Evolutionary conservation across 2,888 invertebrate genomes (phyloP).

Genomic region (Serrognathus titanus): DNA sequence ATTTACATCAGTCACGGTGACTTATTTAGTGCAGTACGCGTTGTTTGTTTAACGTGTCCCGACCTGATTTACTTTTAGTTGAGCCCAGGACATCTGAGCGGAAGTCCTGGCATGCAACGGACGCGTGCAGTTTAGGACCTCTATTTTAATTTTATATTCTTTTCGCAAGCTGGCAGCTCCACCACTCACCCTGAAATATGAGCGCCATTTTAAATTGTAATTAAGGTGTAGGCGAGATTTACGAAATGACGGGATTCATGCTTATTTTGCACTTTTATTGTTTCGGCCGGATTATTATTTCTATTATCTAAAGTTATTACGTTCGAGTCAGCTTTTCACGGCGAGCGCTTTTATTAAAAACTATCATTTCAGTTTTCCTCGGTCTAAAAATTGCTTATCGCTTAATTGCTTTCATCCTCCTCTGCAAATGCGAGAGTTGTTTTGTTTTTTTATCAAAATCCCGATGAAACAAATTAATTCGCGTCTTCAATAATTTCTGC

Average conservation of each 20-base stretch:
- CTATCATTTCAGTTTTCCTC: too few relatives aligned
- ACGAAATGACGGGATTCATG: slow-evolving; percentile 23
- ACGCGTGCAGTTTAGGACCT: slow-evolving; percentile 7
- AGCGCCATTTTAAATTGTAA: slow-evolving; percentile 27
- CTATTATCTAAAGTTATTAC: slow-evolving; percentile 26
- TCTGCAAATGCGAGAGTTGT: too few relatives aligned
- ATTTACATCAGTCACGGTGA: slow-evolving; percentile 17
- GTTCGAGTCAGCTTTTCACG: slow-evolving; percentile 20
- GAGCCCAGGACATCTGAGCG: slow-evolving; percentile 16
- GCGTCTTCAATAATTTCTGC: not conserved
- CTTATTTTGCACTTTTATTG: slow-evolving; percentile 32
- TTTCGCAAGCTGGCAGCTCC: slow-evolving; percentile 18
- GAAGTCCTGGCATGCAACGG: slow-evolving; percentile 11
- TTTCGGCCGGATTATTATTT: slow-evolving; percentile 26
- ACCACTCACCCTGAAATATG: slow-evolving; percentile 23
- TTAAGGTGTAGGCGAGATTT: slow-evolving; percentile 24
- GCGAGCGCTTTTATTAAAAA: not conserved
- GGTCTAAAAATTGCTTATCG: too few relatives aligned
- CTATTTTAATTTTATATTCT: slow-evolving; percentile 15
- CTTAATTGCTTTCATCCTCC: too few relatives aligned
- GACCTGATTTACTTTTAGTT: slow-evolving; percentile 19
- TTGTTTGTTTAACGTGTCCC: slow-evolving; percentile 16
- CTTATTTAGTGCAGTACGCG: slow-evolving; percentile 17
- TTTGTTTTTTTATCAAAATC: too few relatives aligned
- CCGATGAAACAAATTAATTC: too few relatives aligned